Conservation (phyloP, 2,888 invertebrate genomes). For the Gymnoscelis rufifasciata region DNA sequence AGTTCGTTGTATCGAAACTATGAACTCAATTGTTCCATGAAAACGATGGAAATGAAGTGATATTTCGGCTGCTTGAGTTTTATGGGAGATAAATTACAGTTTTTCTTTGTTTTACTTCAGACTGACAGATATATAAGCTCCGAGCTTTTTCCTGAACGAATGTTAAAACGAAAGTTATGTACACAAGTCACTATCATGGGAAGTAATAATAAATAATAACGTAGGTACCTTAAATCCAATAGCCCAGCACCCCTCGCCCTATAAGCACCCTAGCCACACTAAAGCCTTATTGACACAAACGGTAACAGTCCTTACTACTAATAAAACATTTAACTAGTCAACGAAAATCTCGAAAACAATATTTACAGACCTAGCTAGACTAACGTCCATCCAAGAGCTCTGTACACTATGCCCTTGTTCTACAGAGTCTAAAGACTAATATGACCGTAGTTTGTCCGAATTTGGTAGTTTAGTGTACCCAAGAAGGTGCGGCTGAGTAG, state of each 20-base stretch:
- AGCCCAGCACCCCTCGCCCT: slow-evolving; percentile 45
- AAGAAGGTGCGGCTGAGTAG: slow-evolving; percentile 78
- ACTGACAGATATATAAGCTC: not conserved
- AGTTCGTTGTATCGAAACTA: slow-evolving; percentile 30
- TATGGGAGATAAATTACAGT: slow-evolving; percentile 15
- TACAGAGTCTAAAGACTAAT: too few species aligned
- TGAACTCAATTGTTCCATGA: slow-evolving; percentile 33
- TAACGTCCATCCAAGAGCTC: not conserved
- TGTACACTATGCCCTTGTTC: slow-evolving; percentile 4
- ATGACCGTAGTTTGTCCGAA: too few species aligned
- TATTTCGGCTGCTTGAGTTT: slow-evolving; percentile 22
- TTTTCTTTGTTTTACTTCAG: not conserved
- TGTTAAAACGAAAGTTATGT: too few species aligned
- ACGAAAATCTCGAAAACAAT: slow-evolving; percentile 69
- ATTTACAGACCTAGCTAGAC: slow-evolving; percentile 31
- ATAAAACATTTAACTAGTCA: slow-evolving; percentile 75
- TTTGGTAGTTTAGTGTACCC: slow-evolving; percentile 71
- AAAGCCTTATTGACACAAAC: slow-evolving; percentile 71
- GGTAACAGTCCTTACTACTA: slow-evolving; percentile 67
- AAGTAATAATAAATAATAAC: not conserved
- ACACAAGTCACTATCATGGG: too few species aligned
- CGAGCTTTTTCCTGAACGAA: not conserved
- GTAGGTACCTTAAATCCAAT: slow-evolving; percentile 31
- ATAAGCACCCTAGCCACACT: slow-evolving; percentile 77
- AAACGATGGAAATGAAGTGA: slow-evolving; percentile 28